Conservation (phyloP, 2,797 vertebrate genomes). For the Pogonophryne albipinna region DNA sequence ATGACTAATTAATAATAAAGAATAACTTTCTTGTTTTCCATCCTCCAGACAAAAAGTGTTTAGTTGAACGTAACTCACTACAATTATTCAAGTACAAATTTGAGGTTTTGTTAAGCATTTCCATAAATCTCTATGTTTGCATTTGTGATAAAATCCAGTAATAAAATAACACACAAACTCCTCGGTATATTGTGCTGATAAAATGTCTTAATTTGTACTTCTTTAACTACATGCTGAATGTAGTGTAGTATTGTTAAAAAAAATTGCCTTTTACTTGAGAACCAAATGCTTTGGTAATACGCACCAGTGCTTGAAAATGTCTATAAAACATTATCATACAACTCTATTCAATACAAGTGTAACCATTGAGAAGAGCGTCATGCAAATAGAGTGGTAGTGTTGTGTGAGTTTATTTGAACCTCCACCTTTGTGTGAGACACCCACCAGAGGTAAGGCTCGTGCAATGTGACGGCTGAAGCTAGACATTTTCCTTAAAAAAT, state of each 20-base stretch:
- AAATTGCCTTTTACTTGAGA: background rate
- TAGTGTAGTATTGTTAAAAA: background rate
- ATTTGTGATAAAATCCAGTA: no score
- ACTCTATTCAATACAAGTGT: background rate
- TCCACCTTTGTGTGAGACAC: background rate
- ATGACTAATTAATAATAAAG: background rate
- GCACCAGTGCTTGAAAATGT: background rate
- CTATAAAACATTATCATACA: background rate
- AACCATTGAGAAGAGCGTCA: background rate
- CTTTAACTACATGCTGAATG: background rate
- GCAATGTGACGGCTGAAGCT: slow-evolving; percentile 4
- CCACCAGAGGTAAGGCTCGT: slow-evolving; percentile 5
- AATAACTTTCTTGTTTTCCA: no score
- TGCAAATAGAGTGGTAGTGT: background rate
- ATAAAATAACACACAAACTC: background rate
- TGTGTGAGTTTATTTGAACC: slow-evolving; percentile 35
- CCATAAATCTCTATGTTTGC: no score
- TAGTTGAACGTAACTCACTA: background rate
- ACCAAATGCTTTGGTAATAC: background rate
- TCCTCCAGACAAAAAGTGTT: background rate
- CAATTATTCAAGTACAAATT: background rate
- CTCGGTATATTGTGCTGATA: background rate
- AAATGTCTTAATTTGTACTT: background rate
- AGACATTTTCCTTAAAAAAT: slow-evolving; percentile 8
- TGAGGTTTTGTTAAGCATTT: no score